phyloP scores from a whole-genome alignment of 30 jellyfish, hydroid and myxozoan species.

The Pelagia noctiluca region DNA sequence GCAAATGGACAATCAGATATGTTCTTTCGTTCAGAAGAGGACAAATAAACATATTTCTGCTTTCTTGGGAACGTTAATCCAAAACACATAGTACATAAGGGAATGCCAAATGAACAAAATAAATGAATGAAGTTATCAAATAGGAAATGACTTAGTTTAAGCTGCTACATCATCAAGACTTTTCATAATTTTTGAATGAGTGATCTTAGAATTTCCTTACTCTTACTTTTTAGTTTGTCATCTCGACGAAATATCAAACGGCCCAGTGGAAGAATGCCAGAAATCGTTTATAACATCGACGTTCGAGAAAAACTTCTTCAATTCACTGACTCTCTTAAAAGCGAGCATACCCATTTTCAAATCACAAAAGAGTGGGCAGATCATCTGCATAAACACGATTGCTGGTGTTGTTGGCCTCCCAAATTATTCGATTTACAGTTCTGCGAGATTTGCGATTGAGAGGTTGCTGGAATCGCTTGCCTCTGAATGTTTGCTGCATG shows the following conservation, averaged over 20 bases:
- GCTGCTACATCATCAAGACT: too few relatives aligned
- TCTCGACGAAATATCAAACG: constrained; percentile 44
- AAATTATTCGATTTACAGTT: constrained; percentile 45
- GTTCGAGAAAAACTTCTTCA: constrained; percentile 59
- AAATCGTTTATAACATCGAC: constrained; percentile 11
- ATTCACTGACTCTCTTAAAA: constrained; percentile 37
- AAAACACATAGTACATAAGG: too few relatives aligned
- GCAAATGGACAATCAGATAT: too few relatives aligned
- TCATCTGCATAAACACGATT: constrained; percentile 43
- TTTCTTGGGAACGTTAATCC: too few relatives aligned
- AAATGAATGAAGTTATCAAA: too few relatives aligned
- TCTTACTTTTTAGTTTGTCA: constrained; percentile 42
- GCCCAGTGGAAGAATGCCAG: constrained; percentile 23
- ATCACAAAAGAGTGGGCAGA: constrained; percentile 37
- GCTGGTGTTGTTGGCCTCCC: constrained; percentile 69
- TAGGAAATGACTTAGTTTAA: too few relatives aligned
- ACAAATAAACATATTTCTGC: too few relatives aligned
- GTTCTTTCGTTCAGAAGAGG: too few relatives aligned
- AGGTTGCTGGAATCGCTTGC: constrained; percentile 68
- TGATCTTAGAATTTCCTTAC: not conserved
- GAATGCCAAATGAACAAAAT: too few relatives aligned
- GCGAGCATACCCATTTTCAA: constrained; percentile 47
- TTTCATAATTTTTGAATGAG: too few relatives aligned
- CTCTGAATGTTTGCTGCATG: constrained; percentile 48
- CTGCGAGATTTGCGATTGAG: constrained; percentile 71